A percentile compares a stretch with the other conserved stretches of the same genome.
phyloP scores from a whole-genome alignment of 2,113 vertebrate species.

The Carassius gibelio region DNA sequence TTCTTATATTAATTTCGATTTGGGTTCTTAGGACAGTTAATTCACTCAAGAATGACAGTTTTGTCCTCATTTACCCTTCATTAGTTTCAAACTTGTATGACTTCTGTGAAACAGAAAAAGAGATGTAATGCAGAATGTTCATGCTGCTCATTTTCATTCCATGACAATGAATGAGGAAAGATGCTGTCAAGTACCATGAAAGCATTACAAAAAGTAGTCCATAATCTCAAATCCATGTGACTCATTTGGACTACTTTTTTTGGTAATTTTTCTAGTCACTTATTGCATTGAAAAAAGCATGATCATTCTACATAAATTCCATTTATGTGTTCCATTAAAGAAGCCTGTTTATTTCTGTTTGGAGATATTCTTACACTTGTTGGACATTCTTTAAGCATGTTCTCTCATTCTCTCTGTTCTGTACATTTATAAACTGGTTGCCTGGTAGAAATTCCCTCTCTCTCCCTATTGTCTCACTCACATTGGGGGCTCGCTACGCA shows the following conservation, averaged over 20 bases:
- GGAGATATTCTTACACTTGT: not conserved
- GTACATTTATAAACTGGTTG: not conserved
- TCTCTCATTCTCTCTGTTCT: not conserved
- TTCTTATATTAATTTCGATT: not conserved
- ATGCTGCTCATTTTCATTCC: not conserved
- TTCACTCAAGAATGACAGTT: not conserved
- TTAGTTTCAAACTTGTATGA: not conserved
- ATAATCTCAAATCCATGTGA: too few species aligned
- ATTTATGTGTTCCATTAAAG: not conserved
- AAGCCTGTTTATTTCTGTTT: not conserved
- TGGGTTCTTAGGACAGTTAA: not conserved
- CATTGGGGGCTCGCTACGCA: slow-evolving; percentile 76
- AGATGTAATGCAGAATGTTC: not conserved
- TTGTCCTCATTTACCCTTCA: not conserved
- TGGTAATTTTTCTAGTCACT: too few species aligned
- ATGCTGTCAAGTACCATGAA: not conserved
- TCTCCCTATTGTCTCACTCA: slow-evolving; percentile 72
- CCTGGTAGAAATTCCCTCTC: slow-evolving; percentile 62
- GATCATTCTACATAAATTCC: not conserved
- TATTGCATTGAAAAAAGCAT: too few species aligned
- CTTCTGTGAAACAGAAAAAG: not conserved
- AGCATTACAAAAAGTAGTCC: too few species aligned
- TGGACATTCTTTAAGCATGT: not conserved
- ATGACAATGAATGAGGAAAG: not conserved
- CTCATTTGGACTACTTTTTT: too few species aligned